Evolutionary conservation across 2,113 vertebrate species (phyloP).

Genomic region (Paraplagusia blochii): DNA sequence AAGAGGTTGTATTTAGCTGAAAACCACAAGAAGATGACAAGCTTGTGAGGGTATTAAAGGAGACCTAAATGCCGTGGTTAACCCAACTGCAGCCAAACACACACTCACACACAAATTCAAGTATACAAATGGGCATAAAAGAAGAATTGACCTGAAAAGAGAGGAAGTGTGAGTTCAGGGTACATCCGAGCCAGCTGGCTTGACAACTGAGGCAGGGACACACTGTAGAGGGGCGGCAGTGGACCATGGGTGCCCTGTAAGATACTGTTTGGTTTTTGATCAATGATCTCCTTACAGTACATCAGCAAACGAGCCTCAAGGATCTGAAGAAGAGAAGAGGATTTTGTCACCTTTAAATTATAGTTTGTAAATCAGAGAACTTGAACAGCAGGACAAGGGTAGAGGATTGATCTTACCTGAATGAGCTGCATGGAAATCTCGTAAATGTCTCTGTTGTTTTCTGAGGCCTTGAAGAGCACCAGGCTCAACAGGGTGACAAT

Average conservation of each 20-base stretch:
- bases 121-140: conserved; percentile 10
- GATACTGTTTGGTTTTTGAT: conserved; percentile 86
- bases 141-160: conserved; percentile 89
- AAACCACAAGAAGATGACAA: conserved; percentile 37
- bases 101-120: conserved; percentile 11
- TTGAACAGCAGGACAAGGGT: neutral
- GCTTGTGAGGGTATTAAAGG: conserved; percentile 10
- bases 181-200: conserved; percentile 93
- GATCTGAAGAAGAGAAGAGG: conserved; percentile 75
- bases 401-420: conserved; percentile 77
- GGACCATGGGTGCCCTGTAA: conserved; percentile 89
- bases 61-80: conserved; percentile 10
- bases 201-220: conserved; percentile 89
- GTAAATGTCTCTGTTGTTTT: conserved; percentile 94
- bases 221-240: conserved; percentile 89
- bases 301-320: conserved; percentile 90
- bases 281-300: conserved; percentile 89
- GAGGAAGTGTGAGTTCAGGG: conserved; percentile 93
- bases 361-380: neutral
- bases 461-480: conserved; percentile 95
- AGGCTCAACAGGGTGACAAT: conserved; percentile 91
- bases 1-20: conserved; percentile 30
- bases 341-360: neutral
- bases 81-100: conserved; percentile 7
- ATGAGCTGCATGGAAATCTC: conserved; percentile 99